Conservation (phyloP, 1,140 invertebrate species). For the Daktulosphaira vitifoliae region DNA sequence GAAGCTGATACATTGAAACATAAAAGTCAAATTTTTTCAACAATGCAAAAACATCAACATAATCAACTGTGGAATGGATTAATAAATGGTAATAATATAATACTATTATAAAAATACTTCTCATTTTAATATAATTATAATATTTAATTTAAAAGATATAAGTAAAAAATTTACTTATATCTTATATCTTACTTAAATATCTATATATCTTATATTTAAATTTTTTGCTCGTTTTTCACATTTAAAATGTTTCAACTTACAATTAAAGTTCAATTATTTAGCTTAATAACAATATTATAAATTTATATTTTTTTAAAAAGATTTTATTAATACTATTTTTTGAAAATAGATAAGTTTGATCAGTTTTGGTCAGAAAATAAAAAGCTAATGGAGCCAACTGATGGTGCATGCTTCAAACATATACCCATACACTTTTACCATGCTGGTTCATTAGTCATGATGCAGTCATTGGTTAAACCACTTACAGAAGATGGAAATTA, state of each 20-base stretch:
- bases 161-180: neutral
- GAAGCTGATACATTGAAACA: slow-evolving; percentile 97
- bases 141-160: too few species aligned
- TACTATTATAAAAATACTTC: neutral
- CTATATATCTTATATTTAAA: too few species aligned
- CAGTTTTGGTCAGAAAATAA: slow-evolving; percentile 97
- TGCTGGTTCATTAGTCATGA: slow-evolving; percentile 54
- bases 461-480: slow-evolving; percentile 69
- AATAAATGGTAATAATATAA: slow-evolving; percentile 73
- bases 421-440: slow-evolving; percentile 86
- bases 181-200: too few species aligned
- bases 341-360: slow-evolving; percentile 94
- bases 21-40: slow-evolving; percentile 77
- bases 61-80: slow-evolving; percentile 92
- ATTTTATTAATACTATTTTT: slow-evolving; percentile 33
- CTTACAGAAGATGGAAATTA: slow-evolving; percentile 61
- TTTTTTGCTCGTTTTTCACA: too few species aligned
- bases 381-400: slow-evolving; percentile 79
- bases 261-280: neutral
- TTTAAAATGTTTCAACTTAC: too few species aligned
- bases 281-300: neutral
- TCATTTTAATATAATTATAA: neutral
- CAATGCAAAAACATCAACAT: slow-evolving; percentile 97
- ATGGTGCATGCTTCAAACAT: slow-evolving; percentile 77
- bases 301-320: neutral